Evolutionary conservation across 2,113 vertebrate species (phyloP).

Genomic region (Lophochroa leadbeateri): DNA sequence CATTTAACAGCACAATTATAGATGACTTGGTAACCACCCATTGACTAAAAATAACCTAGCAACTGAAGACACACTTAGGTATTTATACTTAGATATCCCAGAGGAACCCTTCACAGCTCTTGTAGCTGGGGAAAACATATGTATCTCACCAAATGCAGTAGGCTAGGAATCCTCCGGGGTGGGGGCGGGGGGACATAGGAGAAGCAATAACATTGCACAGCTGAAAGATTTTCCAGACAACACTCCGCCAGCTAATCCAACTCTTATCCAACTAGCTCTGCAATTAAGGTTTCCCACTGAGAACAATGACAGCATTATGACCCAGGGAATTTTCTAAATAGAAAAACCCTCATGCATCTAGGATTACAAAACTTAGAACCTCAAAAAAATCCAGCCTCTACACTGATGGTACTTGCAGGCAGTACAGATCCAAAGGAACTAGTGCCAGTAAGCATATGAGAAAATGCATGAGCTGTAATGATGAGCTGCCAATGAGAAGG

Average conservation of each 20-base stretch:
- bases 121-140: conserved; percentile 61
- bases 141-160: conserved; percentile 57
- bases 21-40: conserved; percentile 57
- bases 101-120: conserved; percentile 65
- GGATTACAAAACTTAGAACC: background rate
- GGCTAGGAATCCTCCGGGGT: conserved; percentile 42
- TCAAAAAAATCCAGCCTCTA: background rate
- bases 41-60: conserved; percentile 68
- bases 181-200: background rate
- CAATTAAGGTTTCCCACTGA: conserved; percentile 30
- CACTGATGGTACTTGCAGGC: background rate
- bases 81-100: conserved; percentile 66
- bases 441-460: background rate
- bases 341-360: background rate
- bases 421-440: background rate
- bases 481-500: background rate
- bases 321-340: background rate
- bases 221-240: conserved; percentile 61
- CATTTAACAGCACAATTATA: conserved; percentile 63
- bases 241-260: conserved; percentile 43
- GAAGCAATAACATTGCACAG: conserved; percentile 46
- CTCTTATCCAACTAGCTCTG: conserved; percentile 34
- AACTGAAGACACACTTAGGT: conserved; percentile 60
- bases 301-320: conserved; percentile 19
- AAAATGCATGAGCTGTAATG: background rate